Evolutionary conservation across 2,888 invertebrate species (phyloP), one percentile per base, ranked within the genome.

Genomic region (Cephus sareptanus): DNA sequence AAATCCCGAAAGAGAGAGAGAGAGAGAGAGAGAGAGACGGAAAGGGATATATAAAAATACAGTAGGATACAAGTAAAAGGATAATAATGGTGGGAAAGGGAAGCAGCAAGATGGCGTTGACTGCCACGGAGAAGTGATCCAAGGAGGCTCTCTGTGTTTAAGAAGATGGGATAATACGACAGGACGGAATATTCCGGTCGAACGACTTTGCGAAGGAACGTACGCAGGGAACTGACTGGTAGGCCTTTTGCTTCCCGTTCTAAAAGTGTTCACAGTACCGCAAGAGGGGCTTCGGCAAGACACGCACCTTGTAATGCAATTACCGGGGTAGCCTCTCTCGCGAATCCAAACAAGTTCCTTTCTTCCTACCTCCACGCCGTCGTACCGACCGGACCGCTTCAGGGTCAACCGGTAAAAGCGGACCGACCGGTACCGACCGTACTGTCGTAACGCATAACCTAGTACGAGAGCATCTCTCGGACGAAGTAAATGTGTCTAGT

Each of bases 291-390:
- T 74, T 74, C 74, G 4, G n/a, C 30, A 15, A 34, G 74, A 74
- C 74, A 74, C 74, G 74, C 34, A 74, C 74, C 74, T 35, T 34
- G 34, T 74, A 74, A 74, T 35, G 35, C 74, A 74, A 74, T 74
- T 74, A 74, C 34, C 34, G 33, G 74, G 34, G 34, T 34, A 70
- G 70, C 70, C 70, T 70, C 70, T 70, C 70, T 30, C 74, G 34
- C 77, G 85, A 86, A 85, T 80, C 85, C 86, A 80, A 82, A 86
- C 85, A 86, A 86, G 86, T 85, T 86, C 77, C 76, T 81, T 77
- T 73, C 75, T 31, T 74, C 40, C 75, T 70, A 30, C 70, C n/a
- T 15, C 4, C 40, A 6, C 40, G 40, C 40, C 15, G 40, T 6
- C 6, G 15, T 40, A 40, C 40, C 40, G 40, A 40, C 40, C 40